Evolutionary conservation across 2,113 vertebrate species (phyloP).

Genomic region (Cyanoramphus novaezelandiae): DNA sequence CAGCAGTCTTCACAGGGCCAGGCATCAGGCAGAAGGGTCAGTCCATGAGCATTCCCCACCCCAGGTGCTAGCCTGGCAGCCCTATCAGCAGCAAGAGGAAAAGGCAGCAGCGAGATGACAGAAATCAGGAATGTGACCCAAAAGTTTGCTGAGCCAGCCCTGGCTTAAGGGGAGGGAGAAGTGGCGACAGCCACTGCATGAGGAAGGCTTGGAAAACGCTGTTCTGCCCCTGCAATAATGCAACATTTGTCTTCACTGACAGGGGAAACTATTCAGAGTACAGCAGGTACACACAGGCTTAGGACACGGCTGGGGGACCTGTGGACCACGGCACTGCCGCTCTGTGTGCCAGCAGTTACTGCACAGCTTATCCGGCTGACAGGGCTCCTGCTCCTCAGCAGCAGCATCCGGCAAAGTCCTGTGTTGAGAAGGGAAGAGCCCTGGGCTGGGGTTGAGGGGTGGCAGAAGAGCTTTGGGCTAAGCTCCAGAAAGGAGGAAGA

Average conservation of each 20-base stretch:
- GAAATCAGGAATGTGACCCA: background rate
- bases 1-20: background rate
- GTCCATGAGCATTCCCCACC: fast-evolving
- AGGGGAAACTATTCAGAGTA: background rate
- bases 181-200: background rate
- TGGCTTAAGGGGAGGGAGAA: background rate
- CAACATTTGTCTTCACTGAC: background rate
- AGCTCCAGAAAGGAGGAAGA: background rate
- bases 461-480: background rate
- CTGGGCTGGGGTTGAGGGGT: fast-evolving
- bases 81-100: fast-evolving
- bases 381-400: background rate
- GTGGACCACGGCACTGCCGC: background rate
- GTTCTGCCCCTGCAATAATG: background rate
- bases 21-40: background rate
- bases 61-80: background rate
- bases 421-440: background rate
- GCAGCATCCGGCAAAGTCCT: background rate
- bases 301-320: background rate
- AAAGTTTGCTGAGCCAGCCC: background rate
- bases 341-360: background rate
- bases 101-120: background rate
- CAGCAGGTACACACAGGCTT: background rate
- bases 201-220: background rate
- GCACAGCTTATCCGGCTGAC: background rate